A percentile compares a stretch with the other conserved stretches of the same genome.
Conservation (phyloP, 2,888 invertebrate genomes). For the Torymus auratus region DNA sequence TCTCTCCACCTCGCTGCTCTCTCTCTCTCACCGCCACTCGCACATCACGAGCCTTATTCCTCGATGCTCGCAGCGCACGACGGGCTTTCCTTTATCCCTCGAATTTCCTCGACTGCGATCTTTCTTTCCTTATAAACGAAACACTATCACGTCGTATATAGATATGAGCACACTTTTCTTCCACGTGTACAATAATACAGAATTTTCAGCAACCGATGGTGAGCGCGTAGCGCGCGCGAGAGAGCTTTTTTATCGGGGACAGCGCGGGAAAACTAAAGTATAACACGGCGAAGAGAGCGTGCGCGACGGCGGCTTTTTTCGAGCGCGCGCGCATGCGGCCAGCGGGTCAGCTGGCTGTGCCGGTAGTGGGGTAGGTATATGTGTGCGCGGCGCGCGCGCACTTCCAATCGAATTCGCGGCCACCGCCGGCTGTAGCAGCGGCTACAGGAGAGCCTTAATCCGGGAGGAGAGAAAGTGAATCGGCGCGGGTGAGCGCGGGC, state of each 20-base stretch:
- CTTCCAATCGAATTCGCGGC: slow-evolving; percentile 45
- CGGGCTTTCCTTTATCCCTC: no score
- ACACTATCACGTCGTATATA: no score
- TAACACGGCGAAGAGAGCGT: slow-evolving; percentile 36
- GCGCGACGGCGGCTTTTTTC: slow-evolving; percentile 56
- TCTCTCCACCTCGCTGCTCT: no score
- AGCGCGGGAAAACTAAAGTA: slow-evolving; percentile 60
- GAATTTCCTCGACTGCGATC: no score
- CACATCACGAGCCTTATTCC: no score
- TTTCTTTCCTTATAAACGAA: no score
- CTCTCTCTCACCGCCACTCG: no score
- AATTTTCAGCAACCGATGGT: no score
- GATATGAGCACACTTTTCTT: no score
- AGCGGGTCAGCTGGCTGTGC: slow-evolving; percentile 18
- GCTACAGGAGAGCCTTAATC: no score
- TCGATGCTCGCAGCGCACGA: no score
- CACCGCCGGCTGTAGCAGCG: neutral
- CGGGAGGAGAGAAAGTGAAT: slow-evolving; percentile 56
- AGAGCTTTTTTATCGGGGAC: slow-evolving; percentile 67
- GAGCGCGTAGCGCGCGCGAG: slow-evolving; percentile 62
- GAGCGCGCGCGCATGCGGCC: slow-evolving; percentile 72
- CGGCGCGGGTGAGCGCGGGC: neutral
- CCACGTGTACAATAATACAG: no score
- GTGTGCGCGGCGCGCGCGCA: neutral
- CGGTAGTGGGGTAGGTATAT: neutral